A percentile compares a stretch with the other conserved stretches of the same genome.
phyloP scores from a whole-genome alignment of 2,797 vertebrate species.

The Dromococcyx pavoninus region DNA sequence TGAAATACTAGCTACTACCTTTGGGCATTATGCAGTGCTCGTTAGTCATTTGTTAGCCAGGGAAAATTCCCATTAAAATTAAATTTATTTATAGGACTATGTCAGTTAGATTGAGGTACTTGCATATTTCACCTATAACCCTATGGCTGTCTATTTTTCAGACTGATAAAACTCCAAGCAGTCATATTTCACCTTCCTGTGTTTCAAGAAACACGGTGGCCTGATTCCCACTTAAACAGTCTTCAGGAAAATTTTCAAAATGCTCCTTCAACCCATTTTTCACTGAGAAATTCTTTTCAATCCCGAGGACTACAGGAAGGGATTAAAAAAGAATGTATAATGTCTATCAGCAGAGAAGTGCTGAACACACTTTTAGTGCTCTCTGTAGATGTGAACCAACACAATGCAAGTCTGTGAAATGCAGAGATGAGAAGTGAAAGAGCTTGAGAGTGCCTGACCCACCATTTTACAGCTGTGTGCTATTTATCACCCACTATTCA shows the following conservation, averaged over 20 bases:
- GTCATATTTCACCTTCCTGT: not conserved
- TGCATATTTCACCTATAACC: slow-evolving; percentile 34
- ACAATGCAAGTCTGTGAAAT: not conserved
- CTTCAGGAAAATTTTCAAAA: slow-evolving; percentile 30
- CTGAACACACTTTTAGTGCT: not conserved
- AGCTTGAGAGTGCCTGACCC: not conserved
- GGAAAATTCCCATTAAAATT: slow-evolving; percentile 25
- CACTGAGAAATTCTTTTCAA: slow-evolving; percentile 31
- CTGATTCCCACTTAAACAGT: slow-evolving; percentile 1
- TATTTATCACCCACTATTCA: not conserved
- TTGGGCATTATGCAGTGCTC: not conserved
- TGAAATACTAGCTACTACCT: slow-evolving; percentile 29
- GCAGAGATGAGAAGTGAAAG: slow-evolving; percentile 7
- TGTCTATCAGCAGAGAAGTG: slow-evolving; percentile 11
- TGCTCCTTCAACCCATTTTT: slow-evolving; percentile 30
- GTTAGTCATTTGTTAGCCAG: not conserved
- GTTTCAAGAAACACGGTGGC: slow-evolving; percentile 8
- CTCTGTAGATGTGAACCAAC: not conserved
- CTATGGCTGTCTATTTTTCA: slow-evolving; percentile 2
- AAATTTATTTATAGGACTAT: slow-evolving; percentile 6
- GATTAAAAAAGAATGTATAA: slow-evolving; percentile 12
- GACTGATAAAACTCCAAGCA: not conserved
- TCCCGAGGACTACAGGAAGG: not conserved
- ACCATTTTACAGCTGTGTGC: not conserved
- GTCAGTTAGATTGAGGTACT: not conserved